These are phyloP conservation scores for Pachycephus smyrnensis DNA, from an alignment of 2,888 invertebrate species.

Conservation along the genomic window DNA sequence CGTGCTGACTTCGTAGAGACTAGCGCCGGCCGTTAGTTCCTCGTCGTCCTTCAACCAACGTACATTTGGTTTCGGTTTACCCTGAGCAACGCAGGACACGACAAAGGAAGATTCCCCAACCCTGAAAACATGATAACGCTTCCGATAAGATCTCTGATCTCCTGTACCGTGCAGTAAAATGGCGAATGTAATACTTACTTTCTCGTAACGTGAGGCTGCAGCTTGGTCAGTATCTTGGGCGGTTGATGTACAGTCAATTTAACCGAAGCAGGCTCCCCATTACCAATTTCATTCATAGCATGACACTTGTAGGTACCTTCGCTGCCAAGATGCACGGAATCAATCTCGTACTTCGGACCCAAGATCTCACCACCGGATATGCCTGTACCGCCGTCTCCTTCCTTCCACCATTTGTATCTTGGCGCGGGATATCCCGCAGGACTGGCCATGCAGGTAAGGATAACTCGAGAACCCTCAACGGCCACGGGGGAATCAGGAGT, in stretches of 20 bases:
- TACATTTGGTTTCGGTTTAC: constrained; percentile 87
- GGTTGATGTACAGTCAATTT: constrained; percentile 89
- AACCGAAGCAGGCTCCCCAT: constrained; percentile 86
- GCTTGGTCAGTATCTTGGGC: constrained; percentile 84
- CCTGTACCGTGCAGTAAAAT: neutral
- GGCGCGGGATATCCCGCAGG: constrained; percentile 96
- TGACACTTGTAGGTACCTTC: constrained; percentile 93
- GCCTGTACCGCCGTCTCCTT: constrained; percentile 74
- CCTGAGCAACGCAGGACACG: constrained; percentile 87
- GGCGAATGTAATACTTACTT: constrained; percentile 55
- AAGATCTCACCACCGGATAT: constrained; percentile 80
- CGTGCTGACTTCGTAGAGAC: constrained; percentile 85
- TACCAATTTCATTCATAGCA: constrained; percentile 89
- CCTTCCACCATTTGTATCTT: constrained; percentile 90
- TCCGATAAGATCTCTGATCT: neutral
- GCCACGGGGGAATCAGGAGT: constrained; percentile 87
- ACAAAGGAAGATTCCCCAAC: constrained; percentile 84
- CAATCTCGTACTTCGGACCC: constrained; percentile 86
- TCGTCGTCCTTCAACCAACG: constrained; percentile 89
- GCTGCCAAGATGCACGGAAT: constrained; percentile 85
- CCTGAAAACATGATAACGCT: constrained; percentile 58
- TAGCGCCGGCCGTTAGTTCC: constrained; percentile 81
- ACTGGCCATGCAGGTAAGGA: constrained; percentile 85
- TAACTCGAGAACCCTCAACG: constrained; percentile 85
- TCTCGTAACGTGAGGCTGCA: constrained; percentile 85